Percentiles rank a stretch among this genome's conserved stretches.
phyloP scores from a whole-genome alignment of 2,888 invertebrate genomes.

The Gymnocheta viridis region DNA sequence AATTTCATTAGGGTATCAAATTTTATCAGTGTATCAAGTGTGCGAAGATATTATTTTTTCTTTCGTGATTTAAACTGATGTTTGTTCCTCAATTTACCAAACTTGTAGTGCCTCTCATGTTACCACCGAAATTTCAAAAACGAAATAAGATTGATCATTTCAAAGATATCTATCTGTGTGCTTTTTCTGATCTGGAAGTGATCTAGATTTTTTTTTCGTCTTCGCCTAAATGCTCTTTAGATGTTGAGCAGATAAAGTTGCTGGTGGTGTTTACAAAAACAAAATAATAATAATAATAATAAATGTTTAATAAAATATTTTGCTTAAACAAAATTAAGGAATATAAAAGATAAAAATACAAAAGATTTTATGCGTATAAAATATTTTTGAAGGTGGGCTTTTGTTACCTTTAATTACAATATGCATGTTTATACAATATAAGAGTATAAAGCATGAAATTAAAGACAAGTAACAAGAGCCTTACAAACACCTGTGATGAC shows the following conservation, averaged over 20 bases:
- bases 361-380: conserved; percentile 52
- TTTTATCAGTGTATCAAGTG: conserved; percentile 17
- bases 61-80: conserved; percentile 16
- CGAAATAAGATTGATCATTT: conserved; percentile 68
- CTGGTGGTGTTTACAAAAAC: conserved; percentile 46
- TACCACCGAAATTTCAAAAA: conserved; percentile 47
- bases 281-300: conserved; percentile 9
- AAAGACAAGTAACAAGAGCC: conserved; percentile 70
- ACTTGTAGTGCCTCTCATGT: conserved; percentile 62
- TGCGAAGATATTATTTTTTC: not conserved
- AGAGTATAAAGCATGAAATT: conserved; percentile 67
- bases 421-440: conserved; percentile 65
- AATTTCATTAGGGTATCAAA: not conserved
- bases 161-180: conserved; percentile 53
- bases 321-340: conserved; percentile 49
- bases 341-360: conserved; percentile 35
- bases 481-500: conserved; percentile 69
- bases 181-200: conserved; percentile 58
- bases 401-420: conserved; percentile 70
- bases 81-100: conserved; percentile 25
- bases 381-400: conserved; percentile 67
- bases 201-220: conserved; percentile 59
- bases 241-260: conserved; percentile 64
- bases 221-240: conserved; percentile 66
- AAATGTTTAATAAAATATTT: conserved; percentile 45